Conservation (phyloP, 2,113 vertebrate genomes). For the Ploceus nigricollis region DNA sequence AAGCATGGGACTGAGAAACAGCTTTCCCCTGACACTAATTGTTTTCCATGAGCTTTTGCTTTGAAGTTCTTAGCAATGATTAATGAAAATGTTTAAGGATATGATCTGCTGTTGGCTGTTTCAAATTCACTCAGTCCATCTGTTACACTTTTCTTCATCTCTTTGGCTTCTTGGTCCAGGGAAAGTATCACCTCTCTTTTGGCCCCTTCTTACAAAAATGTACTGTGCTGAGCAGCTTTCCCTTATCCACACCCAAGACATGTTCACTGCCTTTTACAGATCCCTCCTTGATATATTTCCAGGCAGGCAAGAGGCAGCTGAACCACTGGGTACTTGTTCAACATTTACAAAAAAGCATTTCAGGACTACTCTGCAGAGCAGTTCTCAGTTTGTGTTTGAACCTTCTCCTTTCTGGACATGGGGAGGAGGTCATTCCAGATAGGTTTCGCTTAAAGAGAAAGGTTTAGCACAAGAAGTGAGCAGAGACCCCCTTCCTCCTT, state of each 20-base stretch:
- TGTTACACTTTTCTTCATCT: background rate
- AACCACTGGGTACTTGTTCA: background rate
- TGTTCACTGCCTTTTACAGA: background rate
- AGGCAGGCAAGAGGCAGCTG: background rate
- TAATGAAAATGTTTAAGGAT: constrained; percentile 13
- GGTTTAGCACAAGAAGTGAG: background rate
- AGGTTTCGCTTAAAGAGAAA: background rate
- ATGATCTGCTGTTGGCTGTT: background rate
- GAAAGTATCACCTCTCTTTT: background rate
- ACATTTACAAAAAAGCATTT: background rate
- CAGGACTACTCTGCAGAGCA: background rate
- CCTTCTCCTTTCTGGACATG: background rate
- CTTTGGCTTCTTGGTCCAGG: background rate
- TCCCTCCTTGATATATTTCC: background rate
- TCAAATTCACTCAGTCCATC: background rate
- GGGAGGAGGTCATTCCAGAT: background rate
- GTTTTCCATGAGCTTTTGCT: background rate
- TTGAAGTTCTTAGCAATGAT: background rate
- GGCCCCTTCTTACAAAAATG: background rate
- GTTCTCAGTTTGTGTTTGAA: background rate
- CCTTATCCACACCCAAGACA: background rate
- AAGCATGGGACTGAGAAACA: background rate
- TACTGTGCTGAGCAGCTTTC: background rate
- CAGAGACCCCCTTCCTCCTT: background rate
- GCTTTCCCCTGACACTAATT: background rate